Evolutionary conservation across 2,113 vertebrate species (phyloP), one percentile per base, ranked within the genome.

Genomic region (Formicarius rufipectus): DNA sequence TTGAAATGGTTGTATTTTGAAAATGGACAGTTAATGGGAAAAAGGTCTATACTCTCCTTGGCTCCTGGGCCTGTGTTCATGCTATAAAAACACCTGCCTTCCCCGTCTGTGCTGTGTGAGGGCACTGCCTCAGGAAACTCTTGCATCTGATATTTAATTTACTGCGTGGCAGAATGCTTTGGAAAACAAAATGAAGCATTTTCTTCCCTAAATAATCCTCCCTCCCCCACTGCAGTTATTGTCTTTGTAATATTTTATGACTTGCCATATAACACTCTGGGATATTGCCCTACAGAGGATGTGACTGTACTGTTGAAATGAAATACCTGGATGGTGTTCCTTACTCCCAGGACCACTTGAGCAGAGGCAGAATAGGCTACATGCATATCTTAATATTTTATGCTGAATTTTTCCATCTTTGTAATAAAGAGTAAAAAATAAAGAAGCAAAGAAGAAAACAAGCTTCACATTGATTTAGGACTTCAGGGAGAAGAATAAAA

Each of bases 381-480:
- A 49, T 40, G 47, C 60, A 63, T 64, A 90, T 66, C 49, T 84
- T 60, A 56, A 60, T 73, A 77, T 89, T 95, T 85, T 77, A 64
- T 52, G 96, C 96, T 84, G 62, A 50, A 8, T 68, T 87, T 64
- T 87, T n/a, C 56, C 87, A 35, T 47, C 85, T 83, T 89, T 91
- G 67, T 76, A 91, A 91, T 73, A 74, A 95, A 91, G 87, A 85
- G 7, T 0, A 25, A 69, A 50, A 80, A 37, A 3, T 39, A 35
- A 93, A 72, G 72, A 66, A 78, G 31, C 31, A 63, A 85, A 85
- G 83, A 79, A 58, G 17, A 95, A 96, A 95, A 88, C 72, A 89
- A 62, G n/a, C 56, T 50, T 89, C 84, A 55, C 76, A 95, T 67
- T 94, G 88, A 97, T 95, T 96, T 95, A 96, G 63, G 94, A 45